A percentile compares a stretch with the other conserved stretches of the same genome.
phyloP scores from a whole-genome alignment of 35 echinoderm and acorn worm species.

The Anneissia japonica region DNA sequence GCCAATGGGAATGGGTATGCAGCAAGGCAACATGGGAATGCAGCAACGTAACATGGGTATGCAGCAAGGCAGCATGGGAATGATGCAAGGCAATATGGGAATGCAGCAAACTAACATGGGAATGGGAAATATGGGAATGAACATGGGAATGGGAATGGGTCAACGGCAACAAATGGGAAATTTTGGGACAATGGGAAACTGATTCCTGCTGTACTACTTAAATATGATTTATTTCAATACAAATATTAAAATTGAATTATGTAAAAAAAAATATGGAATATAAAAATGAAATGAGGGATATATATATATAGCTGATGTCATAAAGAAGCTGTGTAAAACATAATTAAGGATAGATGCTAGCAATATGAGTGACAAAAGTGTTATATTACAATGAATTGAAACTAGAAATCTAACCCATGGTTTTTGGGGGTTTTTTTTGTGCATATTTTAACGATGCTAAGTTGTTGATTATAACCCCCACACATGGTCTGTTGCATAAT shows the following conservation, averaged over 20 bases:
- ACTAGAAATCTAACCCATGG: too few species aligned
- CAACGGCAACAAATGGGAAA: neutral
- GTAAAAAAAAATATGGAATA: neutral
- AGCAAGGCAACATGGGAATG: conserved; percentile 18
- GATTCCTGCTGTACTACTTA: neutral
- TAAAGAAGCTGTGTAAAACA: too few species aligned
- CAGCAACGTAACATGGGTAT: neutral
- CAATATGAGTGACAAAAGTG: too few species aligned
- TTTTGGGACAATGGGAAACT: neutral
- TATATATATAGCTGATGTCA: neutral
- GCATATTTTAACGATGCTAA: too few species aligned
- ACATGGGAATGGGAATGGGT: neutral
- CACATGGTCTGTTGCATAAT: too few species aligned
- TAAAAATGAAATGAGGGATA: neutral
- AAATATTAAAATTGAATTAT: neutral
- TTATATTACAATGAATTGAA: too few species aligned
- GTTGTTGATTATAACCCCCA: too few species aligned
- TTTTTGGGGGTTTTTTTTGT: too few species aligned
- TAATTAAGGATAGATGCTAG: too few species aligned
- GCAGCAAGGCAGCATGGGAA: neutral
- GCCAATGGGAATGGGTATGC: neutral
- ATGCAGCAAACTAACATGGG: neutral
- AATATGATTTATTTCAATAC: too few species aligned
- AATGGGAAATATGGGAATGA: conserved; percentile 2
- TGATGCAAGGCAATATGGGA: conserved; percentile 1